Evolutionary conservation across 2,888 invertebrate species (phyloP).

Genomic region (Miltochrista miniata): DNA sequence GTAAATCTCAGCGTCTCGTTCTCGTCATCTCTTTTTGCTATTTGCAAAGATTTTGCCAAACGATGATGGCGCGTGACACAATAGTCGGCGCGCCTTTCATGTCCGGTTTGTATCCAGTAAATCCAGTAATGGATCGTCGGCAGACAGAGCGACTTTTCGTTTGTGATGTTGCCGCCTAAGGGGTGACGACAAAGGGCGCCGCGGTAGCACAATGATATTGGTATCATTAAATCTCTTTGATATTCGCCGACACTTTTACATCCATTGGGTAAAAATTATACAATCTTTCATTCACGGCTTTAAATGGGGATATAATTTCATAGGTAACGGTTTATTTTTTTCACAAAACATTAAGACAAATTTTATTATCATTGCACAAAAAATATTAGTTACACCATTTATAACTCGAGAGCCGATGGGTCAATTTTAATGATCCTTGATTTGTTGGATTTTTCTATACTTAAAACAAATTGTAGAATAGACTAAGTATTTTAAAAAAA

Average conservation of each 20-base stretch:
- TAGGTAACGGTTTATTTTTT: too few relatives aligned
- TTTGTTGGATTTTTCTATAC: too few relatives aligned
- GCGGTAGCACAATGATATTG: conserved; percentile 79
- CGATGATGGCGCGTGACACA: conserved; percentile 67
- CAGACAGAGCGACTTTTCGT: conserved; percentile 57
- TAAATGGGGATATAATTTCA: too few relatives aligned
- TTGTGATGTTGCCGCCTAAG: conserved; percentile 61
- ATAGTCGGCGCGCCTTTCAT: conserved; percentile 67
- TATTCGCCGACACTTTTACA: conserved; percentile 57
- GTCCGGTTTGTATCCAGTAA: conserved; percentile 57
- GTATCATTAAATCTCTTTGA: conserved; percentile 79
- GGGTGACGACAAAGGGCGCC: conserved; percentile 69
- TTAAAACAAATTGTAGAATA: too few relatives aligned
- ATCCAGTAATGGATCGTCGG: conserved; percentile 66
- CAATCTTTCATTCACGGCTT: not conserved
- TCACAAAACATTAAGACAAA: too few relatives aligned
- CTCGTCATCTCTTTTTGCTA: conserved; percentile 10
- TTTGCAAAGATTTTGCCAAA: conserved; percentile 41
- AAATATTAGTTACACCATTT: too few relatives aligned
- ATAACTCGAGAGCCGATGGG: too few relatives aligned
- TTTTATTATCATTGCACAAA: too few relatives aligned
- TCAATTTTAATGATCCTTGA: too few relatives aligned
- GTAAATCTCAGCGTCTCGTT: conserved; percentile 5
- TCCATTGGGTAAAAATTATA: conserved; percentile 43
- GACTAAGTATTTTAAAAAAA: too few relatives aligned